Percentiles rank a stretch among this genome's conserved stretches.
These are phyloP conservation scores for Hesperia comma DNA, from an alignment of 2,888 invertebrate genomes.

Conservation along the genomic window DNA sequence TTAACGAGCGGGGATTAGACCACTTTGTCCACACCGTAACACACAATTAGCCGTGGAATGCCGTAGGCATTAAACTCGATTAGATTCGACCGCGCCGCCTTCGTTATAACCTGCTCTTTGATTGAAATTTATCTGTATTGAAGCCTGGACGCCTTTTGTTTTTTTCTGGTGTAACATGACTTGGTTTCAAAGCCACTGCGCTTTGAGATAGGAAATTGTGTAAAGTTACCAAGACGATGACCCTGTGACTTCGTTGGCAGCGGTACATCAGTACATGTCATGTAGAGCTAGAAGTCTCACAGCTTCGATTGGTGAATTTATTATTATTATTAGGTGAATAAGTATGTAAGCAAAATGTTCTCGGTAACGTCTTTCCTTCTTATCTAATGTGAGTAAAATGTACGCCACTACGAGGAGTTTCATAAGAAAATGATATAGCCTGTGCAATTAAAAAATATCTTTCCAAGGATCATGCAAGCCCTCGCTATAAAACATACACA, in stretches of 20 bases:
- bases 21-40: constrained; percentile 44
- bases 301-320: too few relatives aligned
- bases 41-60: constrained; percentile 56
- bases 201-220: not conserved
- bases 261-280: too few relatives aligned
- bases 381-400: too few relatives aligned
- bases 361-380: not conserved
- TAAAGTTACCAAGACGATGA: not conserved
- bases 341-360: not conserved
- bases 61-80: constrained; percentile 56
- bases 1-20: constrained; percentile 45
- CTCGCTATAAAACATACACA: constrained; percentile 16
- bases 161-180: constrained; percentile 29
- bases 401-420: constrained; percentile 10
- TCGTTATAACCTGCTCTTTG: constrained; percentile 56
- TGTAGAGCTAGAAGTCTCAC: too few relatives aligned
- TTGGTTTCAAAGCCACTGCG: constrained; percentile 27
- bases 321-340: too few relatives aligned
- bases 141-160: constrained; percentile 38
- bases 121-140: constrained; percentile 51
- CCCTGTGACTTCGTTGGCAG: not conserved
- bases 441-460: constrained; percentile 27
- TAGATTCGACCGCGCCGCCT: constrained; percentile 47
- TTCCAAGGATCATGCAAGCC: constrained; percentile 7
- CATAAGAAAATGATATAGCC: constrained; percentile 5